Evolutionary conservation across 1,140 invertebrate genomes (phyloP), one percentile per base, ranked within the genome.

Genomic region (Aethina tumida): DNA sequence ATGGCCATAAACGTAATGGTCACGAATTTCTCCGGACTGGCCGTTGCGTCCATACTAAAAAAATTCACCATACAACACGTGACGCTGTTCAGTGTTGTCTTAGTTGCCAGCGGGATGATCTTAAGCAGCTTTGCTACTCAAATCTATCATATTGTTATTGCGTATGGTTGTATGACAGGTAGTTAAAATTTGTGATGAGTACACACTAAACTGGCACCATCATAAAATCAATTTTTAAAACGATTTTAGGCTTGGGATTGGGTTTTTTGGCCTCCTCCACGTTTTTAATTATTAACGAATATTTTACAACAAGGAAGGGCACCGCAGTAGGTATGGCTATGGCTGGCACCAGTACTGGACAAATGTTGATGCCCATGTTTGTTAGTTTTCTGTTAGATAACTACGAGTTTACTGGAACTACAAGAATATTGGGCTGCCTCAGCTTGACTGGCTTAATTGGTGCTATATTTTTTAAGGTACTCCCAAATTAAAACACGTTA

Each of bases 201-300:
- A 19, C 26, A 22, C n/a, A 12, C 15, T 9, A 30, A 14, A 8
- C 2, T 12, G n/a, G 9, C 9, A 2, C 9, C 9, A 14, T 10
- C 16, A 30, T 2, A 30, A 12, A 4, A 12, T 14, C 28, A 26
- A 13, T n/a, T 2, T 26, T 10, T 30, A n/a, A 30, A 21, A 31
- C 61, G 53, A 52, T 70, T 71, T 22, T 51, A 80, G 76, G 75
- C 43, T 49, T 77, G 20, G 78, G 79, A 12, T 59, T 79, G 37
- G 73, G 73, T 20, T 61, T 81, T 7, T 69, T 76, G 21, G 72
- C 75, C 43, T 70, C 77, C n/a, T 68, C 79, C 2, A 74, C 73
- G n/a, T 77, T 75, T 49, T 66, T 84, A 34, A 75, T 80, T 3
- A 64, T 84, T 3, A 82, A 81, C 52, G 71, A 75, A 0, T 85